Evolutionary conservation across 2,113 vertebrate species (phyloP).

Genomic region (Cephalopholis sonnerati): DNA sequence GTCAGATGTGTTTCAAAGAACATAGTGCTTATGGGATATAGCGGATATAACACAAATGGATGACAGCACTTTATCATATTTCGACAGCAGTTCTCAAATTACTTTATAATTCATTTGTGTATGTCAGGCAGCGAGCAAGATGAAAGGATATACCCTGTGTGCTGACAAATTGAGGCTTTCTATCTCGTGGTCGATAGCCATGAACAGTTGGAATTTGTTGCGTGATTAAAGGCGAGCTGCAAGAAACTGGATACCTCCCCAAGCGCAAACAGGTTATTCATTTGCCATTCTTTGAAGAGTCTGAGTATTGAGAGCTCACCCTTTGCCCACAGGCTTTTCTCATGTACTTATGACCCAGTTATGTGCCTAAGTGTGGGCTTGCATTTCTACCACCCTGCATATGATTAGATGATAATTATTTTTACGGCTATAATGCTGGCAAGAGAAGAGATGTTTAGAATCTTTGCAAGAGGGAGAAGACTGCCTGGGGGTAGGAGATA

Average conservation of each 20-base stretch:
- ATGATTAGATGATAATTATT: conserved; percentile 54
- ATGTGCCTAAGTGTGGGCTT: conserved; percentile 41
- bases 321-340: conserved; percentile 60
- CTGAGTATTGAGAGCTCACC: conserved; percentile 52
- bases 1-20: conserved; percentile 45
- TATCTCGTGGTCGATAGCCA: conserved; percentile 12
- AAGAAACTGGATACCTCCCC: conserved; percentile 49
- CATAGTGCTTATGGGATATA: conserved; percentile 10
- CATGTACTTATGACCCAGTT: conserved; percentile 67
- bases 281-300: conserved; percentile 65
- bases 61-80: conserved; percentile 15
- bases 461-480: conserved; percentile 16
- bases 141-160: conserved; percentile 34
- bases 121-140: conserved; percentile 30
- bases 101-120: conserved; percentile 53
- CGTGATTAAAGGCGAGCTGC: conserved; percentile 45
- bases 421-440: conserved; percentile 44
- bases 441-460: conserved; percentile 38
- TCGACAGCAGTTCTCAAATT: conserved; percentile 30
- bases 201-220: conserved; percentile 49
- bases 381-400: conserved; percentile 51
- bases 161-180: conserved; percentile 41
- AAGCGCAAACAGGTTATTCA: conserved; percentile 48
- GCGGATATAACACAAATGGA: conserved; percentile 25
- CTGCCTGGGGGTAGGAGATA: conserved; percentile 58